Evolutionary conservation across 2,888 invertebrate genomes (phyloP), one percentile per base, ranked within the genome.

Genomic region (Steromphala cineraria): DNA sequence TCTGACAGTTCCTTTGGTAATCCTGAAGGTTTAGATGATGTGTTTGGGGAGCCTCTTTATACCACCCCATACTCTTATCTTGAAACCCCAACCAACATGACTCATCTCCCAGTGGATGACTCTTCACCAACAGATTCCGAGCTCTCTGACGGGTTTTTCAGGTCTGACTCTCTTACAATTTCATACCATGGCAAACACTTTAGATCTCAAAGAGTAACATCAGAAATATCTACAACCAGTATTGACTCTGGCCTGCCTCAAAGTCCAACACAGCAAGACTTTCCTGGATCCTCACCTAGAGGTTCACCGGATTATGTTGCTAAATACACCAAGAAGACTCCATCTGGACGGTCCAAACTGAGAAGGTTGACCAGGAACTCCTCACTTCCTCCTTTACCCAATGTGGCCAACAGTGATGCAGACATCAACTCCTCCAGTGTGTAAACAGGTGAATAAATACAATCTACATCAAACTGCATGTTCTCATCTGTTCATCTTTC

Each of bases 211-310:
- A 76, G 76, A 31, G 55, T 17, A 8, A 28, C 53, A 10, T 76
- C 76, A 19, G 36, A 24, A 28, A 19, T 76, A 36, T 76, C 76
- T 7, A 76, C 55, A 17, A 28, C 76, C 53, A 76, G 76, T 55
- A 76, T 55, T 1, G 76, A 76, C 55, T 76, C 76, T 31, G 76
- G 76, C 8, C 36, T 76, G 1, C 76, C 76, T 31, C 76, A 76
- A 24, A 76, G 76, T 19, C 76, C 76, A n/a, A 24, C 36, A 28
- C 76, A 76, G 36, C 17, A 7, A 17, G 55, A 76, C 36, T 71
- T 71, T 36, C 71, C 31, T 31, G 71, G 71, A 7, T 71, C 28
- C 40, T 31, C 40, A 31, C 36, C n/a, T 0, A 36, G 71, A 71
- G 28, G 36, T 36, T 71, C 40, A 4, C 71, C 71, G 13, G 31